Conservation (phyloP, 2,888 invertebrate genomes). For the Rotaria magnacalcarata region DNA sequence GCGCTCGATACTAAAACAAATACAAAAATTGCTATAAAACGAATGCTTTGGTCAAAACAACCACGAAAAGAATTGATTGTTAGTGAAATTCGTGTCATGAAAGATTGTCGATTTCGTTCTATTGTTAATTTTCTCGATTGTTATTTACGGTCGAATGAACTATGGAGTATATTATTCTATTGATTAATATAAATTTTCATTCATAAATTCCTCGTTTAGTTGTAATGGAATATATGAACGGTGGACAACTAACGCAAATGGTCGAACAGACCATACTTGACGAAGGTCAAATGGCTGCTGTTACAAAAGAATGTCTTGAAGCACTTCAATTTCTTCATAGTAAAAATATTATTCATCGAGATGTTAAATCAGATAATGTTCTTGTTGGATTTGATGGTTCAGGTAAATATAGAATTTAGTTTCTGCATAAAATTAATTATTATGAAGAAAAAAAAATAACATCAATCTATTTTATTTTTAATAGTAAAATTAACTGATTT, state of each 20-base stretch:
- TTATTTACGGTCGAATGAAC: constrained; percentile 76
- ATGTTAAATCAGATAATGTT: constrained; percentile 76
- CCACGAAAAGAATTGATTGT: constrained; percentile 89
- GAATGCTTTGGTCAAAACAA: constrained; percentile 88
- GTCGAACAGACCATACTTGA: constrained; percentile 95
- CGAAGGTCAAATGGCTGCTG: constrained; percentile 90
- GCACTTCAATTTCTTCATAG: constrained; percentile 47
- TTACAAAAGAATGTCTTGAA: constrained; percentile 56
- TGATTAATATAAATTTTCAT: no score
- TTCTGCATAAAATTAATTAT: no score
- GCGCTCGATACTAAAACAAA: constrained; percentile 72
- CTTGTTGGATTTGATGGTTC: constrained; percentile 68
- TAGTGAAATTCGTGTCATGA: constrained; percentile 72
- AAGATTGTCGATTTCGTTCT: constrained; percentile 63
- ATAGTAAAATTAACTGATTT: constrained; percentile 68
- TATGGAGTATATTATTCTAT: constrained; percentile 68
- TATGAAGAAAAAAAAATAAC: no score
- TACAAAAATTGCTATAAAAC: constrained; percentile 84
- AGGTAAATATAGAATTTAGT: background rate
- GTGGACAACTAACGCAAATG: constrained; percentile 90
- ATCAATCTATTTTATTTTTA: background rate
- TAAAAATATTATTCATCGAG: constrained; percentile 80
- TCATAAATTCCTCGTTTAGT: constrained; percentile 54
- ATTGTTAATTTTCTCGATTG: constrained; percentile 89
- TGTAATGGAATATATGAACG: constrained; percentile 82